Evolutionary conservation across 2,888 invertebrate species (phyloP), one percentile per base, ranked within the genome.

Genomic region (Nysson spinosus): DNA sequence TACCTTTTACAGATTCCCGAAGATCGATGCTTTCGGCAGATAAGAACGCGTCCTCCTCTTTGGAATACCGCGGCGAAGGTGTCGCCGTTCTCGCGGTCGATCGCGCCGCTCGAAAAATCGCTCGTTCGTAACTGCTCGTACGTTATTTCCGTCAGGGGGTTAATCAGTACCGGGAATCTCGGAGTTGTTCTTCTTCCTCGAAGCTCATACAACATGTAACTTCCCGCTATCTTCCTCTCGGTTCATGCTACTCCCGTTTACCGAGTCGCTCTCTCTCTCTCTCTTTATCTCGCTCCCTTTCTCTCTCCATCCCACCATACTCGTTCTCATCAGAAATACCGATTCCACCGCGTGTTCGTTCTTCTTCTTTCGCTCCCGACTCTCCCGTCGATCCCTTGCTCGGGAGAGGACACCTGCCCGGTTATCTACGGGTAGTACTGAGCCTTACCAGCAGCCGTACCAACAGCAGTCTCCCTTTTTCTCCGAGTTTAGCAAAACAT

Each of bases 141-240:
- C 54, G 69, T 56, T 72, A 70, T 70, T 75, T 75, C 70, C 75
- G 76, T 70, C 62, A 75, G 62, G 43, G 68, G 72, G 61, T 69
- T 78, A 78, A 78, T 77, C 73, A 67, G 52, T 78, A 77, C 78
- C 55, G 51, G 34, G 78, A 78, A 77, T 69, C 78, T 75, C 66
- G 19, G 26, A 43, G 60, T 55, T 62, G 57, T 57, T 68, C 62
- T 64, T 66, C 64, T 81, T 81, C 77, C 65, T 26, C 74, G 78
- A 79, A 81, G 66, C 81, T 81, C 80, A 79, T 81, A 75, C 70
- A 81, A 81, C 76, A 79, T 81, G 81, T 79, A 81, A 70, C 70
- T 79, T 79, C 66, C 57, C 69, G 64, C 64, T 72, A 71, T 65
- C 61, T 61, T 67, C 70, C 50, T 32, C 57, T 35, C 28, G 43